Evolutionary conservation across 2,797 vertebrate genomes (phyloP).

Genomic region (Sus cebifrons): DNA sequence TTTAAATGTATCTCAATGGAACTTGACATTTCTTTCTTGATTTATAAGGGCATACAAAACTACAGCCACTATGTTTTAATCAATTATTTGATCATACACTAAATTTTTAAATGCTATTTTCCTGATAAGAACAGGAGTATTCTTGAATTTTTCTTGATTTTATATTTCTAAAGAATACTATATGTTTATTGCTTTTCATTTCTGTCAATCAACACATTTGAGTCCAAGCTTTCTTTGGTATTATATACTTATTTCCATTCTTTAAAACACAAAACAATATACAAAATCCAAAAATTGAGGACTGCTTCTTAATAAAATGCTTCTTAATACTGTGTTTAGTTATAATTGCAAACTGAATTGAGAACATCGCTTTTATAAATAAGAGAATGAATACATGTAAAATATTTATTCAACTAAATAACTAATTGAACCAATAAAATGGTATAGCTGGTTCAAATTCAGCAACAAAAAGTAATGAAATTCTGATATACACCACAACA

Average conservation of each 20-base stretch:
- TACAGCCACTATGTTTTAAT: not conserved
- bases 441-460: not conserved
- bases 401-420: not conserved
- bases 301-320: not conserved
- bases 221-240: not conserved
- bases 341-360: not conserved
- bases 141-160: not conserved
- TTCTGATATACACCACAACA: not conserved
- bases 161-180: not conserved
- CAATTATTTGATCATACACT: not conserved
- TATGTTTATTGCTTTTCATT: not conserved
- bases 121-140: not conserved
- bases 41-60: conserved; percentile 52
- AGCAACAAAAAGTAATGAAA: not conserved
- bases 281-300: not conserved
- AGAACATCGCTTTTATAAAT: not conserved
- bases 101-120: not conserved
- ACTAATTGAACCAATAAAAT: not conserved
- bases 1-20: conserved; percentile 74
- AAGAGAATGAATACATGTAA: not conserved
- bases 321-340: not conserved
- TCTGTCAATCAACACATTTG: not conserved
- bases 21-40: conserved; percentile 77
- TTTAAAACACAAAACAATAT: not conserved
- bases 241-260: not conserved